Evolutionary conservation across 2,888 invertebrate species (phyloP).

Genomic region (Melanchra persicariae): DNA sequence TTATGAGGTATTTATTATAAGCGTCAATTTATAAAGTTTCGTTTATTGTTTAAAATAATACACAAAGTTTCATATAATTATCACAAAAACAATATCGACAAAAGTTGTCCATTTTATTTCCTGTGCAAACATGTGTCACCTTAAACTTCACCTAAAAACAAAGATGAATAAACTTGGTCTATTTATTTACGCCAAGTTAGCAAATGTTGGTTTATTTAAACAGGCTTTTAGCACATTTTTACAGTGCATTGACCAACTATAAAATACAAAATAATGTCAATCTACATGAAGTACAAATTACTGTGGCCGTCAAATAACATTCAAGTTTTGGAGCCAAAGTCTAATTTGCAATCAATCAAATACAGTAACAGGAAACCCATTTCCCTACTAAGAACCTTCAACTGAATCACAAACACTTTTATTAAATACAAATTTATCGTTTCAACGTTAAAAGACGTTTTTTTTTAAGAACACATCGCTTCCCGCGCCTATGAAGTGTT

Average conservation of each 20-base stretch:
- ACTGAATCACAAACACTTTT: not conserved
- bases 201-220: slow-evolving; percentile 33
- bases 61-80: too few relatives aligned
- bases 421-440: not conserved
- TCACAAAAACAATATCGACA: not conserved
- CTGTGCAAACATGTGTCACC: slow-evolving; percentile 31
- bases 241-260: slow-evolving; percentile 17
- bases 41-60: too few relatives aligned
- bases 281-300: not conserved
- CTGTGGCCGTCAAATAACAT: not conserved
- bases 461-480: slow-evolving; percentile 25
- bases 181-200: slow-evolving; percentile 22
- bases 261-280: not conserved
- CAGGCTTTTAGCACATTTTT: slow-evolving; percentile 21
- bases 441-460: not conserved
- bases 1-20: not conserved
- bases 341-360: not conserved
- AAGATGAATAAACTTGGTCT: slow-evolving; percentile 48
- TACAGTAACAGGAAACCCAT: not conserved
- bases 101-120: not conserved
- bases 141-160: slow-evolving; percentile 29
- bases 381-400: not conserved
- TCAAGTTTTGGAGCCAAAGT: not conserved
- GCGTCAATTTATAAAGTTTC: not conserved
- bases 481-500: slow-evolving; percentile 24